These are phyloP conservation scores for Polyodon spathula DNA, from an alignment of 2,113 vertebrate species.

Conservation along the genomic window DNA sequence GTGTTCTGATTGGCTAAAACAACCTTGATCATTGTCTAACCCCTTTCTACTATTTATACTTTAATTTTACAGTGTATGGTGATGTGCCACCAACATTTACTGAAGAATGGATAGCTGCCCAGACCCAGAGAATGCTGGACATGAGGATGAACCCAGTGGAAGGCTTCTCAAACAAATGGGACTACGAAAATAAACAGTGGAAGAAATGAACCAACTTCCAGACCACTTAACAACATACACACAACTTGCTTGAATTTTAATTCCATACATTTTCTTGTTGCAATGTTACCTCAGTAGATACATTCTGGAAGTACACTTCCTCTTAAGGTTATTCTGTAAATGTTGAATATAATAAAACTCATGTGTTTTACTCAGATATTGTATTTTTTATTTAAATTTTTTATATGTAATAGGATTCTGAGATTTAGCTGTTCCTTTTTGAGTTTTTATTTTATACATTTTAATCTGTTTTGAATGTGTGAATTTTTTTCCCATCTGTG, in stretches of 20 bases:
- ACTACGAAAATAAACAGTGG: slow-evolving; percentile 89
- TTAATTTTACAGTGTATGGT: slow-evolving; percentile 64
- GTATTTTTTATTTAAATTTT: not conserved
- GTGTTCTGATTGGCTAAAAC: too few species aligned
- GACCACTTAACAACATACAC: slow-evolving; percentile 20
- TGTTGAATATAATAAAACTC: slow-evolving; percentile 65
- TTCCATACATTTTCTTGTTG: slow-evolving; percentile 33
- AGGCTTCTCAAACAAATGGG: slow-evolving; percentile 80
- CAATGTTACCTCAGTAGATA: slow-evolving; percentile 46
- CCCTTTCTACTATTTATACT: not conserved
- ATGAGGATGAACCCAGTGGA: slow-evolving; percentile 77
- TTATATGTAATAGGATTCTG: too few species aligned
- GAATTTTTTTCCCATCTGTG: too few species aligned
- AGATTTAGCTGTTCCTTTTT: too few species aligned
- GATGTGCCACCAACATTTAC: slow-evolving; percentile 74
- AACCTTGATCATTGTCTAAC: too few species aligned
- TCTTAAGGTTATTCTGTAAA: slow-evolving; percentile 48
- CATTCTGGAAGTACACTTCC: slow-evolving; percentile 58
- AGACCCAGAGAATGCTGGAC: slow-evolving; percentile 85
- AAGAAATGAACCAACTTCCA: slow-evolving; percentile 70
- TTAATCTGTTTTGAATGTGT: too few species aligned
- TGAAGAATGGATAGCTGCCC: slow-evolving; percentile 59
- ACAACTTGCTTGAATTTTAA: slow-evolving; percentile 39
- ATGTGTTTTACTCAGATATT: slow-evolving; percentile 24
- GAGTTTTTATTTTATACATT: too few species aligned